Evolutionary conservation across 2,113 vertebrate species (phyloP).

Genomic region (Etheostoma spectabile): DNA sequence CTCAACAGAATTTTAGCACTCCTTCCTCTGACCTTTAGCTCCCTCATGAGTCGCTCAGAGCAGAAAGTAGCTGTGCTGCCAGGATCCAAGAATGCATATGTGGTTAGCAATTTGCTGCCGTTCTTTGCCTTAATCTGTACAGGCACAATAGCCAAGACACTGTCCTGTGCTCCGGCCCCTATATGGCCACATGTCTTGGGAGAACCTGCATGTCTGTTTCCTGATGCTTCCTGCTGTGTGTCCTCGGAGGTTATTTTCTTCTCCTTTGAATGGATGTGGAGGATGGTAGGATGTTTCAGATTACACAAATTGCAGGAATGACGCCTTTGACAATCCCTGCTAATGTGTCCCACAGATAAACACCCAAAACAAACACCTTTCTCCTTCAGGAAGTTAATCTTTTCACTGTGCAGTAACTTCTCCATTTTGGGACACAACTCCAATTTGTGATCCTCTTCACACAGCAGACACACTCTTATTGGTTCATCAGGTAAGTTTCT

Average conservation of each 20-base stretch:
- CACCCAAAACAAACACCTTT: not conserved
- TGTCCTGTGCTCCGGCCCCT: not conserved
- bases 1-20: too few relatives aligned
- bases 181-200: not conserved
- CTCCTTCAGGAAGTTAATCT: not conserved
- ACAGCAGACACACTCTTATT: not conserved
- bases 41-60: not conserved
- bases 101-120: not conserved
- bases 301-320: too few relatives aligned
- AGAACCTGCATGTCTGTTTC: too few relatives aligned
- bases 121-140: not conserved
- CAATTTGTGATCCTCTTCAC: conserved; percentile 1
- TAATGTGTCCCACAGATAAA: too few relatives aligned
- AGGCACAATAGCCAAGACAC: not conserved
- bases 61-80: not conserved
- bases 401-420: not conserved
- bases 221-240: too few relatives aligned
- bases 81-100: not conserved
- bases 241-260: too few relatives aligned
- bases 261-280: too few relatives aligned
- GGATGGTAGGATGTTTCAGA: too few relatives aligned
- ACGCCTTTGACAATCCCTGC: too few relatives aligned
- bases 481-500: not conserved
- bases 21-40: not conserved
- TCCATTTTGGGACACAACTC: not conserved